Conservation (phyloP, 2,888 invertebrate species). For the Gortyna flavago region DNA sequence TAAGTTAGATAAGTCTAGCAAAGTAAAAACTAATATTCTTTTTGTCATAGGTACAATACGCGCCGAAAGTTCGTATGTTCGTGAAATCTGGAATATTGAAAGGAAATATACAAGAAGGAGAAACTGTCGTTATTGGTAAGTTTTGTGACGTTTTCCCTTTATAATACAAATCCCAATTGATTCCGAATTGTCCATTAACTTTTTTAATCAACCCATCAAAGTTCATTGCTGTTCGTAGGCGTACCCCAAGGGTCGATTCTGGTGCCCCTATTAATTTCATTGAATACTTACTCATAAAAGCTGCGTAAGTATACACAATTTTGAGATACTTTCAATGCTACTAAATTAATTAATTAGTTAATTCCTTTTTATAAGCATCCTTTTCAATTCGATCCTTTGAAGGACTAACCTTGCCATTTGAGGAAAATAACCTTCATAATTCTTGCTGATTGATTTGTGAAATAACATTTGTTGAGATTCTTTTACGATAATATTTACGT, state of each 20-base stretch:
- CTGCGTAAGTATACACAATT: constrained; percentile 19
- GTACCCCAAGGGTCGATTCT: constrained; percentile 48
- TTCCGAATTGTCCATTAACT: constrained; percentile 34
- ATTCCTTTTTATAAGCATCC: constrained; percentile 11
- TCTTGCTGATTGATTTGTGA: neutral
- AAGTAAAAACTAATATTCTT: constrained; percentile 3
- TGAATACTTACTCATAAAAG: constrained; percentile 36
- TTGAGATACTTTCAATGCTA: constrained; percentile 28
- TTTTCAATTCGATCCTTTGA: constrained; percentile 33
- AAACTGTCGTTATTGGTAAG: constrained; percentile 81
- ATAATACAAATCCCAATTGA: constrained; percentile 20
- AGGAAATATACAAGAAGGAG: constrained; percentile 81
- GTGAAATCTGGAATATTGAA: constrained; percentile 78
- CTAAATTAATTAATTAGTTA: constrained; percentile 34
- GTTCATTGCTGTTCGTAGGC: constrained; percentile 34
- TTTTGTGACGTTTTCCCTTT: constrained; percentile 18
- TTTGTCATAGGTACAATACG: constrained; percentile 95
- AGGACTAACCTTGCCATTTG: neutral
- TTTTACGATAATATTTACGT: neutral
- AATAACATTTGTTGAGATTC: neutral
- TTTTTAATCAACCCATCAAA: constrained; percentile 42
- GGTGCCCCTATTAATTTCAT: constrained; percentile 36
- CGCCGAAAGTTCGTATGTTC: constrained; percentile 95
- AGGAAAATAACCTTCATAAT: constrained; percentile 1
- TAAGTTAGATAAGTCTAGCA: constrained; percentile 11